A percentile compares a stretch with the other conserved stretches of the same genome.
Evolutionary conservation across 2,113 vertebrate species (phyloP).

Genomic region (Ornithorhynchus anatinus): DNA sequence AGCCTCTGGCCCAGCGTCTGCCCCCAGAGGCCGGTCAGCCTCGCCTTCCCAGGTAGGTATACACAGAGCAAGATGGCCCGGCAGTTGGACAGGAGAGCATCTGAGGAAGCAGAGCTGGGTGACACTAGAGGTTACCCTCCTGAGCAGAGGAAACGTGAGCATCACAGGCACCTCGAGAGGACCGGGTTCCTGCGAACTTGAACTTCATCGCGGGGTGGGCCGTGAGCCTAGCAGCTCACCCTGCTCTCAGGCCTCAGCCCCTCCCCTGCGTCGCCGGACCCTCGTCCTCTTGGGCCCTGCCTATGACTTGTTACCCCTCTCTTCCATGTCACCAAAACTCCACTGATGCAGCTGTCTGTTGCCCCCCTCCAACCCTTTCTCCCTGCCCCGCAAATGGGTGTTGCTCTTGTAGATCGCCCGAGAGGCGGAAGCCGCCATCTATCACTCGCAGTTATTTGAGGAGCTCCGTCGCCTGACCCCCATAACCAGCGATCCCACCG

Average conservation of each 20-base stretch:
- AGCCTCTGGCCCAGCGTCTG: not conserved
- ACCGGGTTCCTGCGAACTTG: not conserved
- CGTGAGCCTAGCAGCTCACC: not conserved
- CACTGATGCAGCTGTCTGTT: constrained; percentile 59
- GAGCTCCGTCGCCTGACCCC: constrained; percentile 91
- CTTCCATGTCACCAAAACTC: not conserved
- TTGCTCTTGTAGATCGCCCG: constrained; percentile 90
- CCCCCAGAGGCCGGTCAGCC: too few relatives aligned
- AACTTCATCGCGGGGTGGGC: too few relatives aligned
- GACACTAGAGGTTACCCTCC: not conserved
- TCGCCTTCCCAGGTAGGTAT: constrained; percentile 4
- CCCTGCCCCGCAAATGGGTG: constrained; percentile 55
- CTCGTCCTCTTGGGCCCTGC: not conserved
- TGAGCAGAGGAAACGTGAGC: not conserved
- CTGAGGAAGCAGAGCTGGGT: too few relatives aligned
- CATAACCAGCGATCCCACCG: constrained; percentile 94
- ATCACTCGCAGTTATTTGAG: constrained; percentile 97
- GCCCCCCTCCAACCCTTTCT: constrained; percentile 24
- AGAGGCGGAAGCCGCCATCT: constrained; percentile 97
- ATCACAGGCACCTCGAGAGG: constrained; percentile 17
- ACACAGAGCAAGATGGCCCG: constrained; percentile 23
- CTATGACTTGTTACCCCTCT: not conserved
- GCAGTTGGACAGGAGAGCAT: not conserved
- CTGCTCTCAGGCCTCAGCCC: not conserved
- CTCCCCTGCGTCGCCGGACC: not conserved